Percentiles rank a stretch among this genome's conserved stretches.
These are phyloP conservation scores for Megaustenia siamemsis DNA, from an alignment of 2,888 invertebrate species.

Conservation along the genomic window DNA sequence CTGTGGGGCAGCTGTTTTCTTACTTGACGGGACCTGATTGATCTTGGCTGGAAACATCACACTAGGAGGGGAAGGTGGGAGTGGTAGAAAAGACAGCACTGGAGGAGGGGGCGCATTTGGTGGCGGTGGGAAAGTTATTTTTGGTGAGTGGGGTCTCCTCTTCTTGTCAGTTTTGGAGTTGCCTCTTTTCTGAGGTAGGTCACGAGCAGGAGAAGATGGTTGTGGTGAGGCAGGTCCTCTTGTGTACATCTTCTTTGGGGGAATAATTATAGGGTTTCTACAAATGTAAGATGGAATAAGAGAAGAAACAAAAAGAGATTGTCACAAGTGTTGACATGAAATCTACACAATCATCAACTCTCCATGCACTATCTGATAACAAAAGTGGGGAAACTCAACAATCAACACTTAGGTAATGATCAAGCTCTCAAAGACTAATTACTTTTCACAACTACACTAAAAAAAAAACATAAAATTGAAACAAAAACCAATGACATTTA, in stretches of 20 bases:
- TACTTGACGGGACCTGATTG: not conserved
- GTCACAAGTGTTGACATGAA: too few relatives aligned
- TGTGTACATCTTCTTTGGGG: not conserved
- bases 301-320: not conserved
- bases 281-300: not conserved
- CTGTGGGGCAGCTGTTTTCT: conserved; percentile 23
- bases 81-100: conserved; percentile 22
- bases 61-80: conserved; percentile 29
- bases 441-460: too few relatives aligned
- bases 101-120: conserved; percentile 19
- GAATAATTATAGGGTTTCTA: not conserved
- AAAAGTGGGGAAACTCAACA: too few relatives aligned
- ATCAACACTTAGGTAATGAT: too few relatives aligned
- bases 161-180: not conserved
- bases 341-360: too few relatives aligned
- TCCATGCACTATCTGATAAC: too few relatives aligned
- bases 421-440: too few relatives aligned
- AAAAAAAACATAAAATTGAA: too few relatives aligned
- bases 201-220: not conserved
- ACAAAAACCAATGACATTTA: too few relatives aligned
- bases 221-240: not conserved
- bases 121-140: conserved; percentile 20
- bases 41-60: not conserved
- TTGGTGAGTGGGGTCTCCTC: not conserved
- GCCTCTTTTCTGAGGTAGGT: not conserved